These are phyloP conservation scores for Novumbra hubbsi DNA, from an alignment of 2,797 vertebrate genomes.

Conservation along the genomic window DNA sequence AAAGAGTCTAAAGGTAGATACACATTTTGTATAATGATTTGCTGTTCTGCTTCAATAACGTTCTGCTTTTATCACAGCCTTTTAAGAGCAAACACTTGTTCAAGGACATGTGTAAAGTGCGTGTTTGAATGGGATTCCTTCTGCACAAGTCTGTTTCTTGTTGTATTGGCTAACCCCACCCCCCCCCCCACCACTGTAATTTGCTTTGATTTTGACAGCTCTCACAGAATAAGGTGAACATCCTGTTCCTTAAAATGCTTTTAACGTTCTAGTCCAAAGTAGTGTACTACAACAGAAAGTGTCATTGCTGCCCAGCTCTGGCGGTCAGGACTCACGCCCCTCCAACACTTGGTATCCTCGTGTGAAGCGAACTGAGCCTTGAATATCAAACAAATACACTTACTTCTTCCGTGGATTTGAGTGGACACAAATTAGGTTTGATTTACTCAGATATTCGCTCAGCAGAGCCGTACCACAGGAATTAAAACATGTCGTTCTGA, in stretches of 20 bases:
- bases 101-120: not conserved
- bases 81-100: not conserved
- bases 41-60: not conserved
- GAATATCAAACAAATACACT: conserved; percentile 10
- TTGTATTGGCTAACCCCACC: not conserved
- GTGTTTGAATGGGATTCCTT: not conserved
- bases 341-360: not conserved
- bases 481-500: not conserved
- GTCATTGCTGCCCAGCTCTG: not conserved
- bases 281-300: not conserved
- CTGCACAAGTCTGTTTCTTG: not conserved
- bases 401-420: conserved; percentile 18
- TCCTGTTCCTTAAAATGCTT: not conserved
- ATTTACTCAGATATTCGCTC: conserved; percentile 38
- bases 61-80: not conserved
- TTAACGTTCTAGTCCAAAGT: not conserved
- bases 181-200: not conserved
- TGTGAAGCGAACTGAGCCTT: not conserved
- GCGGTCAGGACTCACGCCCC: not conserved
- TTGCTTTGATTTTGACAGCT: not conserved
- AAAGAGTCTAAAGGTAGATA: not conserved
- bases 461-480: conserved; percentile 11
- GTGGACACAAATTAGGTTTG: conserved; percentile 32
- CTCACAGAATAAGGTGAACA: not conserved
- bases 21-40: not conserved